Percentiles rank a stretch among this genome's conserved stretches.
These are phyloP conservation scores for Brachyptera risi DNA, from an alignment of 2,888 invertebrate genomes.

Conservation along the genomic window DNA sequence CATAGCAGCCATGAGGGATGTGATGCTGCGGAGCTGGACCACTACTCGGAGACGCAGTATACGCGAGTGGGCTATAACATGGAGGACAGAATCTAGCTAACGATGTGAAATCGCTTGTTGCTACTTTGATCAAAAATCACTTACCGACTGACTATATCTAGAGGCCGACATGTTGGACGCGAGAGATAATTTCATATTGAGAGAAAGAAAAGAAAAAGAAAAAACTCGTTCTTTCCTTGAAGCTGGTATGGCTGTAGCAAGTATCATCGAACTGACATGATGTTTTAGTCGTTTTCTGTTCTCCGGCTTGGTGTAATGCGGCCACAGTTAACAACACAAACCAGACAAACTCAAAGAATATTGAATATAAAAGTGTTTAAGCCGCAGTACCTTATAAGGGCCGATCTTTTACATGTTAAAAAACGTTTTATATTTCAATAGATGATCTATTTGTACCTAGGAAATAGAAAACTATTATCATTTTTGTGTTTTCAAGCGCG, in stretches of 20 bases:
- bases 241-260: background rate
- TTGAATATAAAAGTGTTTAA: slow-evolving; percentile 5
- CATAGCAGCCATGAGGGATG: too few relatives aligned
- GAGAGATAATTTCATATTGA: slow-evolving; percentile 16
- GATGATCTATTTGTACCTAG: too few relatives aligned
- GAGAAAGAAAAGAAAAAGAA: too few relatives aligned
- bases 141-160: slow-evolving; percentile 2
- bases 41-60: too few relatives aligned
- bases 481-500: too few relatives aligned
- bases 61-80: background rate
- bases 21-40: too few relatives aligned
- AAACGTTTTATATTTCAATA: too few relatives aligned
- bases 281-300: too few relatives aligned
- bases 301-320: too few relatives aligned
- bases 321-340: slow-evolving; percentile 1
- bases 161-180: slow-evolving; percentile 15
- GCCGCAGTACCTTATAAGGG: slow-evolving; percentile 8
- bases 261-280: too few relatives aligned
- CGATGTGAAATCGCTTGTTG: slow-evolving; percentile 19
- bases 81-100: slow-evolving; percentile 1
- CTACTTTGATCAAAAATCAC: slow-evolving; percentile 19
- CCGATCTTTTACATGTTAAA: slow-evolving; percentile 7
- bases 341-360: background rate
- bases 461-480: too few relatives aligned
- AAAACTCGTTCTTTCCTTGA: slow-evolving; percentile 15